These are phyloP conservation scores for Mycteria americana DNA, from an alignment of 2,797 vertebrate species.

Conservation along the genomic window DNA sequence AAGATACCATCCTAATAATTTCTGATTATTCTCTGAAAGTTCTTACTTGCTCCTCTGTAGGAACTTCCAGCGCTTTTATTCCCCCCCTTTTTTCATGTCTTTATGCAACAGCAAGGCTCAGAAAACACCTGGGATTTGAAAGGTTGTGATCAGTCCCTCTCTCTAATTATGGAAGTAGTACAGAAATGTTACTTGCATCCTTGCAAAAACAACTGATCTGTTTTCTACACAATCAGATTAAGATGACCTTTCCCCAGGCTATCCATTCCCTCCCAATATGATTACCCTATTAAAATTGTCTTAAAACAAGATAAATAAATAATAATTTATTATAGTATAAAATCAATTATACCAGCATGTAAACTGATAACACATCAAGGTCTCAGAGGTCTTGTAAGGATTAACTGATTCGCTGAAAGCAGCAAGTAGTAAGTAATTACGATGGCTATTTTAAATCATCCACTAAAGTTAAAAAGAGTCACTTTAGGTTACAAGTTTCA, in stretches of 20 bases:
- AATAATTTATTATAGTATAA: not conserved
- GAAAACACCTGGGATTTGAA: not conserved
- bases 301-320: not conserved
- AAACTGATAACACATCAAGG: not conserved
- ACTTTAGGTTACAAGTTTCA: not conserved
- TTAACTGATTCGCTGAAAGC: not conserved
- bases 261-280: not conserved
- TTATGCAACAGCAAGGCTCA: not conserved
- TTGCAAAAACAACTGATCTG: not conserved
- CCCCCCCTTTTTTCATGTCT: not conserved
- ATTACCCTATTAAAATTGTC: not conserved
- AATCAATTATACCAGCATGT: not conserved
- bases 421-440: not conserved
- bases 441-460: not conserved
- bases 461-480: not conserved
- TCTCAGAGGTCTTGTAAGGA: not conserved
- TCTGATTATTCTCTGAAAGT: not conserved
- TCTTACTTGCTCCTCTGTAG: not conserved
- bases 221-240: not conserved
- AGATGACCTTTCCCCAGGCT: not conserved
- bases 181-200: not conserved
- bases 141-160: not conserved
- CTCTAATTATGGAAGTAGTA: not conserved
- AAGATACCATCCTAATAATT: not conserved
- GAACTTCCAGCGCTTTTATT: accelerated